These are phyloP conservation scores for Philypnodon macrostomus DNA, from an alignment of 2,797 vertebrate species.

Conservation along the genomic window DNA sequence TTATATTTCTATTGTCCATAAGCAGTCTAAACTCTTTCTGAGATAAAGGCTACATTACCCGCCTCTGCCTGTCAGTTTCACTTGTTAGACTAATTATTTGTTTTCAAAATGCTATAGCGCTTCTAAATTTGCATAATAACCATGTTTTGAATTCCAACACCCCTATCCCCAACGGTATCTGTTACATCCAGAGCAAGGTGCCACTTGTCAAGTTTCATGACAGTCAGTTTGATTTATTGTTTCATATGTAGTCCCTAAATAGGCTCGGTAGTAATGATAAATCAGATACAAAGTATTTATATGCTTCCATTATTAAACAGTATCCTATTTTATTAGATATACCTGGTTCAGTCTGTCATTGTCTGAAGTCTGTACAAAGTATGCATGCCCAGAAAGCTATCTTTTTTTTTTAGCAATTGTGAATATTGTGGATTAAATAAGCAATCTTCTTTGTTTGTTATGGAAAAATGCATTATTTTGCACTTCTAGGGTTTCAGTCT, in stretches of 20 bases:
- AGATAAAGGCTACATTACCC: no score
- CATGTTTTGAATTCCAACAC: constrained; percentile 64
- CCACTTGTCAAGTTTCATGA: constrained; percentile 40
- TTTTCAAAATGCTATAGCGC: constrained; percentile 27
- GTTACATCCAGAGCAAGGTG: constrained; percentile 45
- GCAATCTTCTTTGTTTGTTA: no score
- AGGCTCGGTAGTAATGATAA: neutral
- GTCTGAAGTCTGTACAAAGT: neutral
- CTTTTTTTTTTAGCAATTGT: no score
- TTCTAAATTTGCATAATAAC: constrained; percentile 27
- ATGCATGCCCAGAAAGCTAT: no score
- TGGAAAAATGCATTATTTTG: constrained; percentile 34
- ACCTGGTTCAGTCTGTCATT: neutral
- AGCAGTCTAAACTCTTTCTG: no score
- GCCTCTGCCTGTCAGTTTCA: no score
- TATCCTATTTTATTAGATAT: neutral
- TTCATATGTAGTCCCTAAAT: constrained; percentile 2
- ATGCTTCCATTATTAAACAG: no score
- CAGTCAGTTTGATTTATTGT: constrained; percentile 23
- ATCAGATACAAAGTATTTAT: constrained; percentile 1
- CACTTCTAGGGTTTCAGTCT: constrained; percentile 59
- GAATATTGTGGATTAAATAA: no score
- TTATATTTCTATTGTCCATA: neutral
- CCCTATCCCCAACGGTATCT: constrained; percentile 33
- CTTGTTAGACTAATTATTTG: neutral